A percentile compares a stretch with the other conserved stretches of the same genome.
Evolutionary conservation across 2,113 vertebrate species (phyloP).

Genomic region (Pangasianodon gigas): DNA sequence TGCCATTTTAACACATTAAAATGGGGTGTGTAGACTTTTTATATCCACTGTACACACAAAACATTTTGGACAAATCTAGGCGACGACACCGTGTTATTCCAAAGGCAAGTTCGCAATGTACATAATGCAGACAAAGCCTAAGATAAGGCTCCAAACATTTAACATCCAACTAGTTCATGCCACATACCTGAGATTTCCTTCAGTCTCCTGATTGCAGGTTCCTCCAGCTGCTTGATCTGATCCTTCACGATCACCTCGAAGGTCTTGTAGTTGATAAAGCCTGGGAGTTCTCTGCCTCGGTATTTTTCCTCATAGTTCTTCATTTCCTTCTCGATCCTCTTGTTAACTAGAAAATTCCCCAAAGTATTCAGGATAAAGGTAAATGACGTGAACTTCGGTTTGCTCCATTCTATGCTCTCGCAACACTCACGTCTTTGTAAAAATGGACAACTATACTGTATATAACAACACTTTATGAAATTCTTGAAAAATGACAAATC

Average conservation of each 20-base stretch:
- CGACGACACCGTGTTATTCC: neutral
- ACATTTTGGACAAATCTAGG: neutral
- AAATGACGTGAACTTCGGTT: neutral
- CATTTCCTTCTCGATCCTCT: conserved; percentile 49
- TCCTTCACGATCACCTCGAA: conserved; percentile 80
- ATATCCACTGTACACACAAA: neutral
- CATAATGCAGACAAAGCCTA: neutral
- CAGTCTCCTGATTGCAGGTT: conserved; percentile 76
- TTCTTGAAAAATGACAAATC: too few species aligned
- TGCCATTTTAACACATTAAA: too few species aligned
- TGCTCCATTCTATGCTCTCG: neutral
- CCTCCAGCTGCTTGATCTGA: conserved; percentile 75
- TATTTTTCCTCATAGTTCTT: conserved; percentile 70
- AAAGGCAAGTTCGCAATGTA: neutral
- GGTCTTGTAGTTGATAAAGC: conserved; percentile 81
- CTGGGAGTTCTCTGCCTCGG: conserved; percentile 81
- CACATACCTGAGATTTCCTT: conserved; percentile 62
- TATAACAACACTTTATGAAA: neutral
- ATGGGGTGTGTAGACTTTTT: too few species aligned
- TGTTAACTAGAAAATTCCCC: conserved; percentile 64
- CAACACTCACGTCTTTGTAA: neutral
- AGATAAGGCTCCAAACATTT: neutral
- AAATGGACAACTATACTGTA: neutral
- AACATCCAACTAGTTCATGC: neutral
- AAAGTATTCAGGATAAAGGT: neutral